phyloP scores from a whole-genome alignment of 1,140 invertebrate genomes.

The Aphelinus atriplicis region DNA sequence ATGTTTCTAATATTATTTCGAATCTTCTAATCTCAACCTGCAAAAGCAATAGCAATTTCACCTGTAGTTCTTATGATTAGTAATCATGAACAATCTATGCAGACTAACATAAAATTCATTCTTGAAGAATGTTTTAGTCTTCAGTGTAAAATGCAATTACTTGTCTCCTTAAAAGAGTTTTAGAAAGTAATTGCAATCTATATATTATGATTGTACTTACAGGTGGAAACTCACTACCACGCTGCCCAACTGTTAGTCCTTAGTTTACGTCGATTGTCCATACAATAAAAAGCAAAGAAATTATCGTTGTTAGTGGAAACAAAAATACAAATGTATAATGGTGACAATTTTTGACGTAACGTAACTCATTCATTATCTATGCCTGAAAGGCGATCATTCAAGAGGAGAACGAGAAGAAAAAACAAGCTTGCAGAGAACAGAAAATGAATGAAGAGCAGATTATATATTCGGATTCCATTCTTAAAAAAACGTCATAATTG shows the following conservation, averaged over 20 bases:
- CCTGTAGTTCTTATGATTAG: too few relatives aligned
- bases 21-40: too few relatives aligned
- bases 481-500: conserved; percentile 48
- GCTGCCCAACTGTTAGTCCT: conserved; percentile 64
- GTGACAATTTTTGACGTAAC: conserved; percentile 58
- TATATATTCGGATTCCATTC: conserved; percentile 40
- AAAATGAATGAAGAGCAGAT: conserved; percentile 46
- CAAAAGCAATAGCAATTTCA: too few relatives aligned
- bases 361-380: conserved; percentile 52
- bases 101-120: too few relatives aligned
- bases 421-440: conserved; percentile 39
- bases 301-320: conserved; percentile 60
- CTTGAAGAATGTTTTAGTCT: too few relatives aligned
- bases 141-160: not conserved
- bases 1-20: too few relatives aligned
- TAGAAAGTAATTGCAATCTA: conserved; percentile 18
- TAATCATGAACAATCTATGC: too few relatives aligned
- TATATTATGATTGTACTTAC: conserved; percentile 41
- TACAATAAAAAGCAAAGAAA: conserved; percentile 60
- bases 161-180: not conserved
- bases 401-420: conserved; percentile 37
- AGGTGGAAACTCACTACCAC: conserved; percentile 60
- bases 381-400: conserved; percentile 39
- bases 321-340: conserved; percentile 52
- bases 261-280: conserved; percentile 65